Conservation (phyloP, 2,888 invertebrate species). For the Malacosoma neustria region DNA sequence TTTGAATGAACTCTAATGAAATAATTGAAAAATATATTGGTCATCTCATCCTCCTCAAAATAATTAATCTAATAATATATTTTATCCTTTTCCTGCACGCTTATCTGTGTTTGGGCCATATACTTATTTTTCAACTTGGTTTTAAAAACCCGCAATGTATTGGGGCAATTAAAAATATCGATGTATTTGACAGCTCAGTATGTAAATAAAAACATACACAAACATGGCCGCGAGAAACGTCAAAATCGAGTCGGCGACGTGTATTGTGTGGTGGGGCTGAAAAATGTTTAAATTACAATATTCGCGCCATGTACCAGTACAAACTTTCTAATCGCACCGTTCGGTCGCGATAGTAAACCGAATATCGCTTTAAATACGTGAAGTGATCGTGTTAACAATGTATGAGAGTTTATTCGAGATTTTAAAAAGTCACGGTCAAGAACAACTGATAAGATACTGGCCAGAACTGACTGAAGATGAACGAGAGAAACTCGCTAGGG, state of each 20-base stretch:
- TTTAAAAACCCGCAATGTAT: too few relatives aligned
- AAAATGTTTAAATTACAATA: conserved; percentile 43
- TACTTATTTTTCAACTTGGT: too few relatives aligned
- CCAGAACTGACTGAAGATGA: conserved; percentile 79
- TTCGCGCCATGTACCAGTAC: conserved; percentile 41
- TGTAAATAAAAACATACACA: conserved; percentile 27
- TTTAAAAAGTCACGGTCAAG: conserved; percentile 80
- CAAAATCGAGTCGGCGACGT: conserved; percentile 37
- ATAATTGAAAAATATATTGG: too few relatives aligned
- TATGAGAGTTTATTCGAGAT: conserved; percentile 66
- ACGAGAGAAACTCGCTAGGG: conserved; percentile 70
- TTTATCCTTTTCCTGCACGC: too few relatives aligned
- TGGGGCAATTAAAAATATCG: too few relatives aligned
- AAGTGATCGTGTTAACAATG: conserved; percentile 40
- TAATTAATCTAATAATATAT: too few relatives aligned
- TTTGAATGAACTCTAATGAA: too few relatives aligned
- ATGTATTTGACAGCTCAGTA: too few relatives aligned
- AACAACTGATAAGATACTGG: conserved; percentile 89
- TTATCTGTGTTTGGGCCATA: too few relatives aligned
- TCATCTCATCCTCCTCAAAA: too few relatives aligned
- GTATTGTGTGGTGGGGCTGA: conserved; percentile 49
- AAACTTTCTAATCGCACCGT: conserved; percentile 64
- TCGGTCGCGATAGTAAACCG: conserved; percentile 18
- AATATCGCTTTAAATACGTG: conserved; percentile 12
- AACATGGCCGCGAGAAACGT: conserved; percentile 21